phyloP scores from a whole-genome alignment of 2,113 vertebrate genomes.

The Alligator sinensis region DNA sequence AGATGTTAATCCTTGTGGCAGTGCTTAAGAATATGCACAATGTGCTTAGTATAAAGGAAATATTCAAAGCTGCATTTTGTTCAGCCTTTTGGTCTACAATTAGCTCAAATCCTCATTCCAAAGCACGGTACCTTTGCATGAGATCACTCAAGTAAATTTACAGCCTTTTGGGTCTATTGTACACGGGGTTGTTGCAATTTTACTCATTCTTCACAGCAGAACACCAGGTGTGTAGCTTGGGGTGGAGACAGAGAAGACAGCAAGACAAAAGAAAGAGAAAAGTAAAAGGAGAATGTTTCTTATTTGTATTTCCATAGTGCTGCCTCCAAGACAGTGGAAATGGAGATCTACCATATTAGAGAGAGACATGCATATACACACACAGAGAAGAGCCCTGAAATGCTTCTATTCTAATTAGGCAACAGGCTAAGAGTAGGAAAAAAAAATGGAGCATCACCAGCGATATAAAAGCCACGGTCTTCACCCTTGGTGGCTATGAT shows the following conservation, averaged over 20 bases:
- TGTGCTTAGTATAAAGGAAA: slow-evolving; percentile 59
- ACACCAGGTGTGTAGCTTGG: neutral
- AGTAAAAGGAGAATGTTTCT: neutral
- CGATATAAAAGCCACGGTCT: too few species aligned
- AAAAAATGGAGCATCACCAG: too few species aligned
- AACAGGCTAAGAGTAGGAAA: neutral
- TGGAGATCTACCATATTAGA: neutral
- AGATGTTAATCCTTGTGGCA: slow-evolving; percentile 70
- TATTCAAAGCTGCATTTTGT: slow-evolving; percentile 62
- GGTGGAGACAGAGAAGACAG: neutral
- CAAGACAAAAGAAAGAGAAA: neutral
- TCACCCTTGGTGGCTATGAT: too few species aligned
- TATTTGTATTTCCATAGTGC: neutral
- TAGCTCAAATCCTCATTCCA: neutral
- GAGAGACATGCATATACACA: neutral
- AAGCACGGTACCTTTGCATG: neutral
- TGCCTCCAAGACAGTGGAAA: neutral
- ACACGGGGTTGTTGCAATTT: neutral
- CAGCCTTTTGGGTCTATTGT: neutral
- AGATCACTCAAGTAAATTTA: neutral
- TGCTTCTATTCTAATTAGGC: slow-evolving; percentile 9
- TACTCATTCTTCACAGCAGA: neutral
- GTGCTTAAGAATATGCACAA: slow-evolving; percentile 67
- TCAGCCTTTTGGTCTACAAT: slow-evolving; percentile 2
- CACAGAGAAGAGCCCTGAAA: neutral